Percentiles rank a stretch among this genome's conserved stretches.
phyloP scores from a whole-genome alignment of 2,888 invertebrate species.

The Agriopis aurantiaria region DNA sequence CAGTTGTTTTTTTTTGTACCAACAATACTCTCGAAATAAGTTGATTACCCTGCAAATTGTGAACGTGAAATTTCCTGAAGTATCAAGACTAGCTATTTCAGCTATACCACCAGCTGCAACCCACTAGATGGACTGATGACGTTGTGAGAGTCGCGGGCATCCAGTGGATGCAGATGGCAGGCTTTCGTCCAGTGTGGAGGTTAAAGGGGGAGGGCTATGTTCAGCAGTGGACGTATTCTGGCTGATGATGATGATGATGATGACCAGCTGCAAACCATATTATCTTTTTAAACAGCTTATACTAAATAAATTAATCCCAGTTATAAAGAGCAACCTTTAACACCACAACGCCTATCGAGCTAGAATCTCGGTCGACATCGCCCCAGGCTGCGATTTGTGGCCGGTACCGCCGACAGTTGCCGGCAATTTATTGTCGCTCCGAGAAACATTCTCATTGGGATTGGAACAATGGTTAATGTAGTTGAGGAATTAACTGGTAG shows the following conservation, averaged over 20 bases:
- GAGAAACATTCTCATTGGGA: neutral
- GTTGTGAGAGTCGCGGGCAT: no score
- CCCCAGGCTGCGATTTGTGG: conserved; percentile 21
- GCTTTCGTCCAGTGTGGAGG: no score
- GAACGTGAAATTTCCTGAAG: neutral
- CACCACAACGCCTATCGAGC: conserved; percentile 16
- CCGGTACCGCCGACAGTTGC: conserved; percentile 24
- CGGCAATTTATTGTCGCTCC: conserved; percentile 22
- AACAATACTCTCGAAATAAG: no score
- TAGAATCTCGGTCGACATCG: conserved; percentile 15
- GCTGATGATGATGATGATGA: no score
- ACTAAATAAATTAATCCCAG: neutral
- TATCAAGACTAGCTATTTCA: neutral
- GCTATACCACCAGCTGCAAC: conserved; percentile 1
- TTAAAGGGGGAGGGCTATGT: no score
- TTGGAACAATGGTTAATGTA: neutral
- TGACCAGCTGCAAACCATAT: neutral
- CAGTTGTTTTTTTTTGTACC: no score
- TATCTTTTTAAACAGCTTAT: neutral
- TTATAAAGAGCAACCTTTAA: conserved; percentile 18
- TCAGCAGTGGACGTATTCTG: no score
- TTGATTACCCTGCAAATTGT: no score
- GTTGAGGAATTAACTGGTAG: neutral
- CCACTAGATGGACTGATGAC: no score
- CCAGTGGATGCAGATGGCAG: no score